Conservation (phyloP, 2,888 invertebrate genomes). For the Piscicola geometra region DNA sequence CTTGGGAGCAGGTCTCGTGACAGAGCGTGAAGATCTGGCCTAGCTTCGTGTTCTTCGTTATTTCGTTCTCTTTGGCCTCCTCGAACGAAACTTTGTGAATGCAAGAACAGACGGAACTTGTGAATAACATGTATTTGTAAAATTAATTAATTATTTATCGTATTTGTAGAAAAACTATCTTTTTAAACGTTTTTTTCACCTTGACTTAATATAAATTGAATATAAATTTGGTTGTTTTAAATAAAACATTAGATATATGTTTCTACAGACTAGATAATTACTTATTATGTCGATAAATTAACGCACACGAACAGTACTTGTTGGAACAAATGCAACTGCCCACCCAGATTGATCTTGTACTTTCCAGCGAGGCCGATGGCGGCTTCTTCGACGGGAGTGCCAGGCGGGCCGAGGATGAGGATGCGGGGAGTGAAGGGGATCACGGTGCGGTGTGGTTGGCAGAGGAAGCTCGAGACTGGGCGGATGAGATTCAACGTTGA, state of each 20-base stretch:
- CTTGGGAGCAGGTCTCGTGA: constrained; percentile 12
- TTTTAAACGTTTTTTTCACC: too few relatives aligned
- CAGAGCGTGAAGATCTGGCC: constrained; percentile 29
- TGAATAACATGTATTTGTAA: too few relatives aligned
- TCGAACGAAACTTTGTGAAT: constrained; percentile 14
- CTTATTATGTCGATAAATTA: not conserved
- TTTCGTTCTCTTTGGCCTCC: constrained; percentile 23
- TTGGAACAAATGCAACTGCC: too few relatives aligned
- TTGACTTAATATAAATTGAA: too few relatives aligned
- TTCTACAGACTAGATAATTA: too few relatives aligned
- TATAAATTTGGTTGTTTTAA: too few relatives aligned
- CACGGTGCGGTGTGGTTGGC: constrained; percentile 49
- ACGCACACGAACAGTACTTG: constrained; percentile 49
- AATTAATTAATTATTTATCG: too few relatives aligned
- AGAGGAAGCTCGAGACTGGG: constrained; percentile 51
- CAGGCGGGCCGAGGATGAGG: constrained; percentile 54
- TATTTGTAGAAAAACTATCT: too few relatives aligned
- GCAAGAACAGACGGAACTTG: not conserved
- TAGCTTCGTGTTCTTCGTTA: constrained; percentile 18
- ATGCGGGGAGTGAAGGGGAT: constrained; percentile 56
- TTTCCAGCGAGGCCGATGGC: constrained; percentile 54
- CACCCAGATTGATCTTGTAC: constrained; percentile 51
- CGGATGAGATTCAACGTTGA: too few relatives aligned
- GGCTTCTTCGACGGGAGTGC: constrained; percentile 54
- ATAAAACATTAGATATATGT: too few relatives aligned